phyloP scores from a whole-genome alignment of 2,888 invertebrate species.

The Monopis laevigella region DNA sequence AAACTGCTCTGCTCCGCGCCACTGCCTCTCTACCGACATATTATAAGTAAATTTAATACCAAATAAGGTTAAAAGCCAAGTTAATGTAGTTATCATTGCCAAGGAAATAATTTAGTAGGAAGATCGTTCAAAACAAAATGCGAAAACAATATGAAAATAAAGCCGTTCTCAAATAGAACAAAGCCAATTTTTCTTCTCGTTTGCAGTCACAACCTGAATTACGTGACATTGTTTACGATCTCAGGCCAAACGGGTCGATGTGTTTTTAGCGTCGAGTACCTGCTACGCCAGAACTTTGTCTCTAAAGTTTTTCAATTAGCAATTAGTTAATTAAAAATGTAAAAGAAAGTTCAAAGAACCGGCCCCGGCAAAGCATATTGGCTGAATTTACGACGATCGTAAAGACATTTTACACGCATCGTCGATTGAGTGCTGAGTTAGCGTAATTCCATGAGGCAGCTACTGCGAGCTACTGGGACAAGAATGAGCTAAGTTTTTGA shows the following conservation, averaged over 20 bases:
- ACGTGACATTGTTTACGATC: conserved; percentile 13
- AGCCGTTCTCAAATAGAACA: too few species aligned
- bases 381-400: conserved; percentile 40
- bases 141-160: too few species aligned
- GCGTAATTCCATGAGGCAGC: conserved; percentile 47
- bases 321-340: conserved; percentile 51
- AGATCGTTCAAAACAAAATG: too few species aligned
- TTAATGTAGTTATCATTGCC: too few species aligned
- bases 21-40: not conserved
- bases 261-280: conserved; percentile 31
- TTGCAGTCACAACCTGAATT: conserved; percentile 7
- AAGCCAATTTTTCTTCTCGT: conserved; percentile 8
- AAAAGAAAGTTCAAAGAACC: conserved; percentile 20
- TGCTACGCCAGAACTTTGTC: conserved; percentile 30
- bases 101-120: too few species aligned
- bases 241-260: conserved; percentile 23
- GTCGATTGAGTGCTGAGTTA: conserved; percentile 48
- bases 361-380: conserved; percentile 26
- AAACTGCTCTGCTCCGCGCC: conserved; percentile 2
- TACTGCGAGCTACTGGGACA: conserved; percentile 33
- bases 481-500: conserved; percentile 53
- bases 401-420: conserved; percentile 59
- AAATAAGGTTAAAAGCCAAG: too few species aligned
- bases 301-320: conserved; percentile 52
- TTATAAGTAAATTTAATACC: too few species aligned